Base-by-base conservation (phyloP, 2,888 invertebrate species). In the Tetropium fuscum region DNA sequence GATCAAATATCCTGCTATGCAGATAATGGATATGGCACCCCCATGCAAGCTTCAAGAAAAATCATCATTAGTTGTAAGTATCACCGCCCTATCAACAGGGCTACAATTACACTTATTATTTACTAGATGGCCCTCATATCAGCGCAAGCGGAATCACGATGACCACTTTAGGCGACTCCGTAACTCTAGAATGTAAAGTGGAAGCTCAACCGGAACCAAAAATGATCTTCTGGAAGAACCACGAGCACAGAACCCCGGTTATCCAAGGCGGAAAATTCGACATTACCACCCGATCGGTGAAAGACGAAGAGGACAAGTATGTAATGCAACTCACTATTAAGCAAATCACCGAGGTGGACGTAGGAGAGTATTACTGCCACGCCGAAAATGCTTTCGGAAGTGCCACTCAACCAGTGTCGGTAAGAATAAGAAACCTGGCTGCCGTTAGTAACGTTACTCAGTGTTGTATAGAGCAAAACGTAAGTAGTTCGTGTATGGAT, bases 1-100 rank as follows among this genome's bases (percentile, higher is more conserved):
- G 89, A 92, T 75, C 90, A 92, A 78, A 90, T 94, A 63, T 91
- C 93, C 0, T 94, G 94, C 79, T 93, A 93, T 80, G 94, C 93
- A 0, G 93, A 94, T 82, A 94, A 94, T 75, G 94, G 93, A 1
- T 93, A 92, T 74, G 94, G 94, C 0, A 91, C 92, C 0, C 93
- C 94, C 1, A 93, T 93, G 90, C 93, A 94, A 79, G 90, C 93
- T 0, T 90, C 92, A 0, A 85, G 90, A 66, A 89, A 89, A 77
- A 90, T 94, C 58, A 89, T 88, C 58, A 93, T 94, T 51, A 92
- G 91, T 74, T 91, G 93, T 94, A 81, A 88, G 92, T 86, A 16
- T 20, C 56, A 4, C n/a, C n/a, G 7, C 15, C 5, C 11, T 13
- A 8, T 1, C 1, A 32, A 2, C 6, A 13, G 13, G 5, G 2